Percentiles rank a stretch among this genome's conserved stretches.
Conservation (phyloP, 2,888 invertebrate genomes). For the Drosophila peninsularis region DNA sequence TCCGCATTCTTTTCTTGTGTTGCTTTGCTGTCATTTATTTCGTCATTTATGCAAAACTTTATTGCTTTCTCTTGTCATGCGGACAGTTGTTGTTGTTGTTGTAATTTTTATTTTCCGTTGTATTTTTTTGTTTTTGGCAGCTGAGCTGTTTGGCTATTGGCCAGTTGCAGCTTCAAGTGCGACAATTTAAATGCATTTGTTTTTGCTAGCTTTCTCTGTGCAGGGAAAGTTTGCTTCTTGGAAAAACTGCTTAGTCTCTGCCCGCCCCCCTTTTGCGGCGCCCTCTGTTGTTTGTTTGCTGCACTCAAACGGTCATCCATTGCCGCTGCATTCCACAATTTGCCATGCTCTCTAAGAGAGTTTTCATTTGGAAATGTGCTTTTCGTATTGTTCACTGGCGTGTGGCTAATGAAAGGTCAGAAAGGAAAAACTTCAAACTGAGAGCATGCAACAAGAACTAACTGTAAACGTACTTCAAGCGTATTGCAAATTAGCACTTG, state of each 20-base stretch:
- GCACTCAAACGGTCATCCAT: neutral
- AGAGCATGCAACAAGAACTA: slow-evolving; percentile 23
- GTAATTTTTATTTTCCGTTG: slow-evolving; percentile 1
- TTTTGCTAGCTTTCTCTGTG: neutral
- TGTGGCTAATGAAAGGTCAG: slow-evolving; percentile 65
- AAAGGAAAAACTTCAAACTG: slow-evolving; percentile 21
- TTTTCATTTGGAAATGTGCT: slow-evolving; percentile 11
- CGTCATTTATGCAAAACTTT: slow-evolving; percentile 81
- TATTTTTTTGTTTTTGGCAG: slow-evolving; percentile 11
- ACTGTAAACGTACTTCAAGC: slow-evolving; percentile 45
- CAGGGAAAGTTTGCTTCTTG: slow-evolving; percentile 7
- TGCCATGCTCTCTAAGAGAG: neutral
- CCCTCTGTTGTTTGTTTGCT: neutral
- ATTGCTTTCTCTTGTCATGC: slow-evolving; percentile 70
- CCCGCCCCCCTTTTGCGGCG: neutral
- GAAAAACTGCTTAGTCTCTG: neutral
- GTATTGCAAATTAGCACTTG: slow-evolving; percentile 55
- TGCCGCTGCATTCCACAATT: neutral
- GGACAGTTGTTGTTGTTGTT: slow-evolving; percentile 7
- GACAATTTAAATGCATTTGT: slow-evolving; percentile 72
- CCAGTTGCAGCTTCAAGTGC: slow-evolving; percentile 36
- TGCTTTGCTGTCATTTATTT: slow-evolving; percentile 79
- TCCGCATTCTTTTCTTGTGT: slow-evolving; percentile 54
- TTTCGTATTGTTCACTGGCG: slow-evolving; percentile 47
- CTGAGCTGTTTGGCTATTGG: slow-evolving; percentile 45